phyloP scores from a whole-genome alignment of 1,140 invertebrate genomes.

The Pomacea maculata region DNA sequence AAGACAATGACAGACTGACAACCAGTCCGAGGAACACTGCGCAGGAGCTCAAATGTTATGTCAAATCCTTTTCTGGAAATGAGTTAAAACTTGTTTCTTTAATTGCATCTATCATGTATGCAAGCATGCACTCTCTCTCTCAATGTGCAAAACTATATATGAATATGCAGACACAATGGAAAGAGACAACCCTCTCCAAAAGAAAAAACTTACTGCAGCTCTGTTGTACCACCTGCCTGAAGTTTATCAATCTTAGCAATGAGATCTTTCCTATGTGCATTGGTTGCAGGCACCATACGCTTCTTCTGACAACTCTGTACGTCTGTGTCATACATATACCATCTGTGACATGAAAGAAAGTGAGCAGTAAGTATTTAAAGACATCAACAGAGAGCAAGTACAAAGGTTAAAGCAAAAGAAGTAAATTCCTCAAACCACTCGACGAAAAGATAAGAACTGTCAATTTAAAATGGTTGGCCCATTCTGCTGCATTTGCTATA shows the following conservation, averaged over 20 bases:
- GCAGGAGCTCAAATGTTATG: constrained; percentile 61
- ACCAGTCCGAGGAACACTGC: constrained; percentile 60
- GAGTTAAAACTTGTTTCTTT: neutral
- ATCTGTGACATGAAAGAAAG: constrained; percentile 45
- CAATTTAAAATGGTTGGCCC: too few species aligned
- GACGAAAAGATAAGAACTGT: neutral
- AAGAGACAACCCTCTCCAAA: neutral
- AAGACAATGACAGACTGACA: constrained; percentile 67
- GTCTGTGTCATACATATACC: constrained; percentile 61
- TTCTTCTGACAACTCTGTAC: constrained; percentile 64
- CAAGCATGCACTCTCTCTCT: neutral
- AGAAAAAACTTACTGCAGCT: constrained; percentile 59
- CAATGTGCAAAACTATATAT: neutral
- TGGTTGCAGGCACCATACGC: constrained; percentile 64
- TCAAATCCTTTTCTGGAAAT: constrained; percentile 63
- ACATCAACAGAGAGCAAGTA: too few species aligned
- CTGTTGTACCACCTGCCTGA: constrained; percentile 64
- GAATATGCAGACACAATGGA: neutral
- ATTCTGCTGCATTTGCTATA: too few species aligned
- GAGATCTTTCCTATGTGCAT: constrained; percentile 65
- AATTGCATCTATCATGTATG: neutral
- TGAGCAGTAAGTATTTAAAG: neutral
- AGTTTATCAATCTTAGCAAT: constrained; percentile 65
- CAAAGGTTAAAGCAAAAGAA: neutral
- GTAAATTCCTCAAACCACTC: neutral